Conservation (phyloP, 1,140 invertebrate species). For the Drosophila nikananu region DNA sequence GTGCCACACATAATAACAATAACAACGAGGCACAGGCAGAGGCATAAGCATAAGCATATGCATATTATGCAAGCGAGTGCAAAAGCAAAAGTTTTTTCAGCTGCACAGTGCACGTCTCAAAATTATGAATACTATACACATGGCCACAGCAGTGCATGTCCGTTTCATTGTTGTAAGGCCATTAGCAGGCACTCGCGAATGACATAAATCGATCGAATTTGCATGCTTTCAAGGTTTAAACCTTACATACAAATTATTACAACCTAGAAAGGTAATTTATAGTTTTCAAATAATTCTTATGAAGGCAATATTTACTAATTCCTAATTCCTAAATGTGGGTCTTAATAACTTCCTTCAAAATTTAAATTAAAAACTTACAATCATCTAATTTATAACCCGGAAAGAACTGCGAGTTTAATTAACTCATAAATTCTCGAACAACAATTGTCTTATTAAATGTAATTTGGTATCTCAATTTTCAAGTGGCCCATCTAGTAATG, state of each 20-base stretch:
- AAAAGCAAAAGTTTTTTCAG: slow-evolving; percentile 62
- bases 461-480: not conserved
- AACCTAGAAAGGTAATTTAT: not conserved
- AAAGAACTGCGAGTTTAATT: not conserved
- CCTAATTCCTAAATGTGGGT: not conserved
- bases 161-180: slow-evolving; percentile 45
- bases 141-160: slow-evolving; percentile 14
- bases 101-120: slow-evolving; percentile 58
- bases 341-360: not conserved
- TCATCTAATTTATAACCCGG: not conserved
- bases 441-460: not conserved
- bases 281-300: too few relatives aligned
- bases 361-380: not conserved
- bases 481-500: not conserved
- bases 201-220: slow-evolving; percentile 40
- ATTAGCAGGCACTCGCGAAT: slow-evolving; percentile 41
- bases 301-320: too few relatives aligned
- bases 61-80: slow-evolving; percentile 63
- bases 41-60: slow-evolving; percentile 39
- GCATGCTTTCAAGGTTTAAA: slow-evolving; percentile 17
- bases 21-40: slow-evolving; percentile 42
- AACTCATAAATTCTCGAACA: not conserved
- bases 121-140: slow-evolving; percentile 56
- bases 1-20: slow-evolving; percentile 48
- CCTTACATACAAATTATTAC: not conserved